Percentiles rank a stretch among this genome's conserved stretches.
These are phyloP conservation scores for Parazoanthus swiftii DNA, from an alignment of 92 coral and sea anemone species.

Conservation along the genomic window DNA sequence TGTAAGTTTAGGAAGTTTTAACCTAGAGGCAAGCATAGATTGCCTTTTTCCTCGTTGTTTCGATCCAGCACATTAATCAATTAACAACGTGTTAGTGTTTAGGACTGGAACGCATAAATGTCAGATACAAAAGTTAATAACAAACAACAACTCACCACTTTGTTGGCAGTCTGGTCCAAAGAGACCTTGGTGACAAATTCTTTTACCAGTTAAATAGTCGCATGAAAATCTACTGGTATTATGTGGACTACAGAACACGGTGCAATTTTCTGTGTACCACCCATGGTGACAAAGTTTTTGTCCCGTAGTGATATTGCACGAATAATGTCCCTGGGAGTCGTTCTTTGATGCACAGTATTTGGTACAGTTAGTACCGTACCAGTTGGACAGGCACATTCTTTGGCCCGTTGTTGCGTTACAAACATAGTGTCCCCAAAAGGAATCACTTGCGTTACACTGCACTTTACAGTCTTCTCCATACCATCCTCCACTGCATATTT, in stretches of 20 bases:
- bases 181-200: conserved; percentile 59
- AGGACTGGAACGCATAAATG: too few species aligned
- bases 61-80: too few species aligned
- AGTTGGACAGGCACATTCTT: conserved; percentile 1
- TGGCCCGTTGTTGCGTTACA: too few species aligned
- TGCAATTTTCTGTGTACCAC: conserved; percentile 72
- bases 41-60: too few species aligned
- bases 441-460: too few species aligned
- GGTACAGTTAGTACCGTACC: conserved; percentile 68
- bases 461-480: too few species aligned
- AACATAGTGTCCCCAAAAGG: too few species aligned
- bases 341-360: conserved; percentile 51
- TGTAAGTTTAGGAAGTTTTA: too few species aligned
- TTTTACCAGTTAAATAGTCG: conserved; percentile 55
- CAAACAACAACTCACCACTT: not conserved
- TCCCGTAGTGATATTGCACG: conserved; percentile 49
- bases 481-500: too few species aligned
- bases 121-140: too few species aligned
- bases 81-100: too few species aligned
- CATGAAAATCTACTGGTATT: conserved; percentile 55
- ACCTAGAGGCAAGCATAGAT: too few species aligned
- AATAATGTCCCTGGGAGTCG: conserved; percentile 47
- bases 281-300: conserved; percentile 51
- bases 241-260: conserved; percentile 54
- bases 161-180: conserved; percentile 48